Evolutionary conservation across 2,113 vertebrate genomes (phyloP).

Genomic region (Corythoichthys intestinalis): DNA sequence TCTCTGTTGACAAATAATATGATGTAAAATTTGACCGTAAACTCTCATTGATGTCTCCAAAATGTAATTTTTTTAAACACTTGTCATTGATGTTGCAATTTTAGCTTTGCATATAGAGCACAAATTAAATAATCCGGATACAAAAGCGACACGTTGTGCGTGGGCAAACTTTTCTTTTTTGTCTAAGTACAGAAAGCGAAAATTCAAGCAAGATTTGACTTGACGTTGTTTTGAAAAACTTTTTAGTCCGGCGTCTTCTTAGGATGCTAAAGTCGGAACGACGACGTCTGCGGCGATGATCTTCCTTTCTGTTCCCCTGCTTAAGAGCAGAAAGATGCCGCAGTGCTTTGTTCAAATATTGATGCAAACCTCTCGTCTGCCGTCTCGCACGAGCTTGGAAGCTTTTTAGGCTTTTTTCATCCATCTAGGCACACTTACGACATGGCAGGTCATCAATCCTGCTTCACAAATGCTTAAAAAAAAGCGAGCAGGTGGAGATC

Average conservation of each 20-base stretch:
- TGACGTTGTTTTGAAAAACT: not conserved
- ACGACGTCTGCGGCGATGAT: not conserved
- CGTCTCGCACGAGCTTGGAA: conserved; percentile 27
- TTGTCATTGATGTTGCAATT: too few relatives aligned
- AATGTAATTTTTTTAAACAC: too few relatives aligned
- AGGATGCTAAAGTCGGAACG: not conserved
- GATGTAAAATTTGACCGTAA: too few relatives aligned
- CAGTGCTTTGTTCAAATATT: conserved; percentile 70
- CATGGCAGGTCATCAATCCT: not conserved
- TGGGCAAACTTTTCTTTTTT: not conserved
- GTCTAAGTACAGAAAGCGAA: not conserved
- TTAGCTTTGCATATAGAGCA: too few relatives aligned
- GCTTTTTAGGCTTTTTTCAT: conserved; percentile 1
- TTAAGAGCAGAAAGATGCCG: conserved; percentile 47
- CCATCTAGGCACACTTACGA: conserved; percentile 3
- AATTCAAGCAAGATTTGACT: not conserved
- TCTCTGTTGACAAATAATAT: too few relatives aligned
- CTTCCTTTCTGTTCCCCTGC: conserved; percentile 21
- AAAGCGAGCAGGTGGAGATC: not conserved
- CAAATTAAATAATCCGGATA: too few relatives aligned
- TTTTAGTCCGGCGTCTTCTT: not conserved
- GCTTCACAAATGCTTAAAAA: not conserved
- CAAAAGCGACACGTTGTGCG: not conserved
- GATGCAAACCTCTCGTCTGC: conserved; percentile 63
- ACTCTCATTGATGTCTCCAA: too few relatives aligned